These are phyloP conservation scores for Setipinna tenuifilis DNA, from an alignment of 2,797 vertebrate species.

Conservation along the genomic window DNA sequence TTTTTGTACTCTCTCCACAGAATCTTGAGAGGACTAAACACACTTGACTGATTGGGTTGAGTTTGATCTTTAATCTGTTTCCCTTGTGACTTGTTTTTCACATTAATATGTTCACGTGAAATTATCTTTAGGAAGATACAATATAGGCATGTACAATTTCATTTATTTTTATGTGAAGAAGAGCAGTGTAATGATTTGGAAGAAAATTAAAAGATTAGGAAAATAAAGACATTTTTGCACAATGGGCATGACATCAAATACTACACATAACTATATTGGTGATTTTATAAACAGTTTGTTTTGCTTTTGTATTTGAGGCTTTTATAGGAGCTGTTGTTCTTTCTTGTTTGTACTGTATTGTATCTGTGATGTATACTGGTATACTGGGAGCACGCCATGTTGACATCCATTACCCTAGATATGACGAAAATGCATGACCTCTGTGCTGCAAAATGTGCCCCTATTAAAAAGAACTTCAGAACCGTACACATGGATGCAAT, in stretches of 20 bases:
- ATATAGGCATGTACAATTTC: neutral
- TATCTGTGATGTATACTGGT: neutral
- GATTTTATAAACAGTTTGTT: constrained; percentile 11
- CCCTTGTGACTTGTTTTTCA: neutral
- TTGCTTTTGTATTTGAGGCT: constrained; percentile 6
- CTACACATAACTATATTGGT: neutral
- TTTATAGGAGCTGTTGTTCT: neutral
- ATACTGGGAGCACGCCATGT: neutral
- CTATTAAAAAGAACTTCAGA: neutral
- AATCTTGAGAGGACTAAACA: neutral
- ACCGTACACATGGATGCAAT: constrained; percentile 22
- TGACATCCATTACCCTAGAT: neutral
- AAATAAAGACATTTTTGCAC: neutral
- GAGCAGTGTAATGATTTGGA: neutral
- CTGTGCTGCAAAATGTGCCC: neutral
- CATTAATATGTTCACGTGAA: neutral
- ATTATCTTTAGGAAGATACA: neutral
- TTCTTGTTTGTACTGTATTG: constrained; percentile 16
- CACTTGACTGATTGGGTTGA: neutral
- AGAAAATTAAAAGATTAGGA: neutral
- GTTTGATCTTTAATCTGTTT: neutral
- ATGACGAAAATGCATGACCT: neutral
- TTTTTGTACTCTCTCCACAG: neutral
- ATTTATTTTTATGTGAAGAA: neutral
- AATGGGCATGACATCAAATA: constrained; percentile 2